A percentile compares a stretch with the other conserved stretches of the same genome.
Conservation (phyloP, 2,113 vertebrate genomes). For the Podarcis raffonei region DNA sequence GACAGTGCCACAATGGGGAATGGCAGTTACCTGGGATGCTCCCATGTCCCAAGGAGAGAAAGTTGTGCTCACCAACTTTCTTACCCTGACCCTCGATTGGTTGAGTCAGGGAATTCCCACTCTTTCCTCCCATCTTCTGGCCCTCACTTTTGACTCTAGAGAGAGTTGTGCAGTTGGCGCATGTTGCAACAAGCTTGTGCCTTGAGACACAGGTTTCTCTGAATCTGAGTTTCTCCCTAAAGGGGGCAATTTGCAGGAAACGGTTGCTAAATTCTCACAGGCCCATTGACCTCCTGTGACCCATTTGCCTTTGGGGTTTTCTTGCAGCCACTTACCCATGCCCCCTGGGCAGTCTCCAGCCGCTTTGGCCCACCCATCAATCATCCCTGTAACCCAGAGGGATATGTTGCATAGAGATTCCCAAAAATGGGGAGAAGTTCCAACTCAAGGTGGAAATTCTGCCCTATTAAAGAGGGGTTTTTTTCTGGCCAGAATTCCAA, state of each 20-base stretch:
- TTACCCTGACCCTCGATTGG: neutral
- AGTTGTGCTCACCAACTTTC: too few species aligned
- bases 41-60: neutral
- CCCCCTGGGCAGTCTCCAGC: neutral
- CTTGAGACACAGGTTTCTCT: neutral
- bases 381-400: neutral
- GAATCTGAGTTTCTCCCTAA: neutral
- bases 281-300: neutral
- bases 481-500: neutral
- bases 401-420: neutral
- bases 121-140: neutral
- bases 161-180: neutral
- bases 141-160: neutral
- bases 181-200: neutral
- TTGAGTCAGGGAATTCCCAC: neutral
- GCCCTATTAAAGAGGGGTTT: neutral
- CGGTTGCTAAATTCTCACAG: neutral
- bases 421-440: neutral
- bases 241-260: neutral
- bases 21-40: neutral
- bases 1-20: neutral
- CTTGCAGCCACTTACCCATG: neutral
- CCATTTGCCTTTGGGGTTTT: neutral
- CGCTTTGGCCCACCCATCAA: neutral
- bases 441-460: neutral